Evolutionary conservation across 2,113 vertebrate genomes (phyloP).

Genomic region (Trogon surrucura): DNA sequence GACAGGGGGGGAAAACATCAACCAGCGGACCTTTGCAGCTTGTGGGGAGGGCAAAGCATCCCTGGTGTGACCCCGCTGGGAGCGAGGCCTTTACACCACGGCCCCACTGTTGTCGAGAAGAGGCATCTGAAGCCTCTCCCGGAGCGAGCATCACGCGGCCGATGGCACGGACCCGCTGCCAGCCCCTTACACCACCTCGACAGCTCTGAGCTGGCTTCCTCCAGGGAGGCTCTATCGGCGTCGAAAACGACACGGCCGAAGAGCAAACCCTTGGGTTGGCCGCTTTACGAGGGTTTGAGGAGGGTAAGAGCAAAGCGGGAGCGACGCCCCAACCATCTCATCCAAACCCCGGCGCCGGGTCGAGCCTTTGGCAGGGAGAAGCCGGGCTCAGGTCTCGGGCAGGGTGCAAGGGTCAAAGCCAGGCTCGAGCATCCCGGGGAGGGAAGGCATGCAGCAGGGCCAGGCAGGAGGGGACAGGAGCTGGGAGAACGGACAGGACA

Average conservation of each 20-base stretch:
- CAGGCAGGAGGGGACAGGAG: not conserved
- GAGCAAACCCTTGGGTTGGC: not conserved
- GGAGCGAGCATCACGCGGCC: rapidly evolving
- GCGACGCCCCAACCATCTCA: not conserved
- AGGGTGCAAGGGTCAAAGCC: not conserved
- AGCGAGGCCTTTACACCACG: rapidly evolving
- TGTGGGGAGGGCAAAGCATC: not conserved
- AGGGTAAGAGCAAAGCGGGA: not conserved
- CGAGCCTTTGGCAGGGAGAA: not conserved
- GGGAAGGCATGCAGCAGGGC: not conserved
- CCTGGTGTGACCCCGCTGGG: not conserved
- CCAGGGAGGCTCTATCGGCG: not conserved
- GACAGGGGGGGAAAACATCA: not conserved
- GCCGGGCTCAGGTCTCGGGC: not conserved
- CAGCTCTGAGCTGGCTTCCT: not conserved
- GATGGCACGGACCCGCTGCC: not conserved
- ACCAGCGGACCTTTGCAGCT: not conserved
- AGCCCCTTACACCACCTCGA: not conserved
- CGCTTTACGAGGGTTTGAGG: not conserved
- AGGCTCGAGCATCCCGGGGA: not conserved
- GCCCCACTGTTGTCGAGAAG: not conserved
- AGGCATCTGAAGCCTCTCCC: not conserved
- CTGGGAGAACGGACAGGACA: not conserved
- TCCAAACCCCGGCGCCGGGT: not conserved
- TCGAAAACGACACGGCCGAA: not conserved